These are phyloP conservation scores for Catocala nupta DNA, from an alignment of 2,888 invertebrate species.

Conservation along the genomic window DNA sequence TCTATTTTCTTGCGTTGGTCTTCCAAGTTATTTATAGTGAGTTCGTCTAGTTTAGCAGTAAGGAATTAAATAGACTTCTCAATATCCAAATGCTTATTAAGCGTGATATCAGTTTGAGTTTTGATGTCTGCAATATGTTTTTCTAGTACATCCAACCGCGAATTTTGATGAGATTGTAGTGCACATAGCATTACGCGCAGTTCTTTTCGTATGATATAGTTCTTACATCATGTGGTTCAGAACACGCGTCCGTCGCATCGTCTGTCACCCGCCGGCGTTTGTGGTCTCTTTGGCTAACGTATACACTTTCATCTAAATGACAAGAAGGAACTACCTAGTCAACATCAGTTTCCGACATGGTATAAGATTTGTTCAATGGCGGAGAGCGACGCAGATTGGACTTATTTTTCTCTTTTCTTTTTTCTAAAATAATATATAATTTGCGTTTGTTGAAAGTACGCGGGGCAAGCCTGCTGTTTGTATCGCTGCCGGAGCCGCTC, in stretches of 20 bases:
- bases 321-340: not conserved
- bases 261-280: not conserved
- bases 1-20: slow-evolving; percentile 11
- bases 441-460: not conserved
- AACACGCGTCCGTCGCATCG: not conserved
- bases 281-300: not conserved
- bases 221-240: not conserved
- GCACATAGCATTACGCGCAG: not conserved
- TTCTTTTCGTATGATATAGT: slow-evolving; percentile 4
- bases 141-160: slow-evolving; percentile 16
- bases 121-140: slow-evolving; percentile 18
- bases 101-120: slow-evolving; percentile 1
- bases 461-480: too few relatives aligned
- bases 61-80: slow-evolving; percentile 12
- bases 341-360: slow-evolving; percentile 1
- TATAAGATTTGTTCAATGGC: slow-evolving; percentile 14
- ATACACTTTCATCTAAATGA: not conserved
- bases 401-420: not conserved
- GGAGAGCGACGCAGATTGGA: slow-evolving; percentile 1
- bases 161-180: slow-evolving; percentile 7
- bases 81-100: slow-evolving; percentile 3
- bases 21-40: slow-evolving; percentile 6
- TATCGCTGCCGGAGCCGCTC: not conserved
- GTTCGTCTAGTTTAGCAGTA: slow-evolving; percentile 10
- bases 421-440: not conserved